Base-by-base conservation (phyloP, 1,140 invertebrate species). In the Halesus radiatus region DNA sequence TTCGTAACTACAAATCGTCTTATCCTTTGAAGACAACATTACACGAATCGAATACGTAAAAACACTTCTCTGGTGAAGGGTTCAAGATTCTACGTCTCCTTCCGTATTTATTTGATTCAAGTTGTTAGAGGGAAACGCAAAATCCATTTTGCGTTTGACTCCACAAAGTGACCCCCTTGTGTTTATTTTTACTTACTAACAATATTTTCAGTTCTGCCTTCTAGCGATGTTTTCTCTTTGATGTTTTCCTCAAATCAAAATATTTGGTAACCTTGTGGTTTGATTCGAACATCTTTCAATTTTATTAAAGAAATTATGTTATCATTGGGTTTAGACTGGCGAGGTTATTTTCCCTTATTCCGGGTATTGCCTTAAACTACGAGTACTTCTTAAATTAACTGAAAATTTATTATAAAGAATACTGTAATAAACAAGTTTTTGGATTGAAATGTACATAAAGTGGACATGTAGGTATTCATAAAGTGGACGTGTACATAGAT, bases 21-120 rank as follows among this genome's bases (percentile, higher is more conserved):
- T 60, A 60, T 60, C 56, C 56, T 60, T 60, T 60, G 56, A 60
- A 60, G 56, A 60, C 56, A 60, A 60, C 20, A 22, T 60, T 60
- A 60, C 56, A 60, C 56, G 56, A 60, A 22, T 60, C 56, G 56
- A 60, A 60, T 60, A 60, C 56, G 54, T 60, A 60, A 60, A 60
- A 60, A 60, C 23, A 60, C 56, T 60, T 23, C 56, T 10, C 8
- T 3, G 7, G 16, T 18, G 23, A 45, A 60, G 20, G 56, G 56
- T 60, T 60, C 18, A 60, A 18, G 37, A 45, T 60, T 60, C 6
- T 58, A 3, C 56, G 18, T 60, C 56, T 16, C 56, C 20, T 18
- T 60, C 7, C 20, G 20, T 20, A 7, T 22, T 22, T 6, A 18
- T 8, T 23, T 2, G 18, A 18, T 23, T 22, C 56, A 22, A 20